Evolutionary conservation across 2,888 invertebrate species (phyloP), one percentile per base, ranked within the genome.

Genomic region (Rhagonycha fulva): DNA sequence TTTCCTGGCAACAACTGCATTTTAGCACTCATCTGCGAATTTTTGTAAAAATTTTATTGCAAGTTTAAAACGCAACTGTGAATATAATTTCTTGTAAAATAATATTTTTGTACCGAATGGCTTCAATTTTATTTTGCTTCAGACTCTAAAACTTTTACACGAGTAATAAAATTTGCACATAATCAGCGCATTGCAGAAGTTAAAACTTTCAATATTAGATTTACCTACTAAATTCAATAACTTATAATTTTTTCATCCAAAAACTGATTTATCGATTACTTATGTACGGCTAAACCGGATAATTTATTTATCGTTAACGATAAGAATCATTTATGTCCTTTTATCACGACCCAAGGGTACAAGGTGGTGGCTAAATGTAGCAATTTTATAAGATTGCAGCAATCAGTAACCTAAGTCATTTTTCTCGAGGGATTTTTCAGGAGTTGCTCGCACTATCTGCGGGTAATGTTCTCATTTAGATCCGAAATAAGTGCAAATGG

Each of bases 401-500:
- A 72, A 74, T 74, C 74, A 62, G 26, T 26, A 61, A 66, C 62
- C 30, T 67, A 23, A 71, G 79, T 81, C 80, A 82, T 82, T 82
- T 82, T 83, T 82, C 82, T 82, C 79, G 72, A 14, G 80, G 75
- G 81, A 82, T 81, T 82, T 82, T 83, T 82, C 79, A 80, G 28
- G 12, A 75, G 81, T 79, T 77, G 72, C 63, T 66, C 77, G 76
- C 82, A 79, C 81, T 82, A 83, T 83, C 82, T 82, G 82, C 79
- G 78, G 80, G 77, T 82, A 82, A 82, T 81, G 81, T 79, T 79
- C 82, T 80, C 81, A 83, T 83, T 81, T 77, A 71, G 70, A 70
- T 26, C 70, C 60, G 23, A 74, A 76, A 74, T 70, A 60, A 72
- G 70, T 69, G 70, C 70, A 71, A 62, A 74, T 70, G 80, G 71